A percentile compares a stretch with the other conserved stretches of the same genome.
phyloP scores from a whole-genome alignment of 2,797 vertebrate genomes.

The Poeciliopsis gracilis region DNA sequence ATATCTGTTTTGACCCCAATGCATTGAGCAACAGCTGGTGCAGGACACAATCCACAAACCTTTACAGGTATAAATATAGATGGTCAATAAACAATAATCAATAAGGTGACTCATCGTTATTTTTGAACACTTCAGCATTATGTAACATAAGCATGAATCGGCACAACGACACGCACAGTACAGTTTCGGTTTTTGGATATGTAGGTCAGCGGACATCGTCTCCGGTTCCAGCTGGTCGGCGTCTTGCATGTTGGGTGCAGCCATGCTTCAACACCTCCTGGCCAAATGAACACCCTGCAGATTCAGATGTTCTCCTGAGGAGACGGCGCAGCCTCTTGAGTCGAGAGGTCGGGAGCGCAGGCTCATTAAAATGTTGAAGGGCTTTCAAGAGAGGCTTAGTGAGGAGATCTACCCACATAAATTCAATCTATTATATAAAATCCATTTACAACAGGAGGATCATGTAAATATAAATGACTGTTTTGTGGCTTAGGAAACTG shows the following conservation, averaged over 20 bases:
- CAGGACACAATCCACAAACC: background rate
- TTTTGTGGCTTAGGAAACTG: background rate
- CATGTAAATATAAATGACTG: background rate
- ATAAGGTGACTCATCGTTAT: background rate
- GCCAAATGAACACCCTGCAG: background rate
- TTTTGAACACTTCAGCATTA: slow-evolving; percentile 1
- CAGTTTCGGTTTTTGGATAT: background rate
- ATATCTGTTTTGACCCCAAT: background rate
- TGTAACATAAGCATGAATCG: background rate
- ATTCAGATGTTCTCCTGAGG: background rate
- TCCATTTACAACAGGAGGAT: background rate
- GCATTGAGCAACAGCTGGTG: background rate
- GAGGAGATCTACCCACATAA: background rate
- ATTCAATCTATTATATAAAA: background rate
- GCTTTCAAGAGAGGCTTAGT: background rate
- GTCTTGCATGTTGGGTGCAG: background rate
- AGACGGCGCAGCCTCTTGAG: background rate
- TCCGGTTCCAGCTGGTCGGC: background rate
- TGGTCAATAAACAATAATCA: background rate
- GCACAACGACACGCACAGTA: no score
- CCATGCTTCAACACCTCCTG: background rate
- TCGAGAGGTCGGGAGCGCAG: background rate
- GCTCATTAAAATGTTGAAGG: background rate
- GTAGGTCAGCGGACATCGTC: background rate
- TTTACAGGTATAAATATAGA: background rate